Evolutionary conservation across 2,797 vertebrate genomes (phyloP), one percentile per base, ranked within the genome.

Genomic region (Eidolon dupreanum): DNA sequence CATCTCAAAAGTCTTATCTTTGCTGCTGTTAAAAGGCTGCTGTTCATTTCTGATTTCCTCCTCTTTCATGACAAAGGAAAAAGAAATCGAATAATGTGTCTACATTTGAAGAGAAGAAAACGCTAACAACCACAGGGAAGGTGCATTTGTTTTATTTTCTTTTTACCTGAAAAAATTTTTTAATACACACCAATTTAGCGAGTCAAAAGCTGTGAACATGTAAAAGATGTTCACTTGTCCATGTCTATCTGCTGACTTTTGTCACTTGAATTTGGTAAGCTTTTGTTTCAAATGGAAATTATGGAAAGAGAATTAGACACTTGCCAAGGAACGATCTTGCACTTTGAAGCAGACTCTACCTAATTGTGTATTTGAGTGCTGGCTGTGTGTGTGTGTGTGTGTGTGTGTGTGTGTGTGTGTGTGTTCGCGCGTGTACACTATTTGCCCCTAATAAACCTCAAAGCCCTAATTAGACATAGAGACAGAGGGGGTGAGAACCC

Each of bases 1-100:
- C 97, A 93, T 89, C 90, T 97, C 97, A 57, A 96, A 97, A 97
- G 93, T 97, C 98, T 97, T 91, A 82, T 94, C 97, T 98, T 95
- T 94, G 97, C 79, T 85, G 96, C 96, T 97, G 94, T 91, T 91
- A 93, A 97, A 97, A 97, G 91, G 94, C 96, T 97, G 90, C 93
- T 91, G 66, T 97, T 75, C 53, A 9, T 59, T 89, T 95, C 75
- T 96, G 81, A 82, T 86, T 74, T 77, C 75, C 83, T 94, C 63
- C 38, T 83, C 71, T 71, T 65, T 74, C 61, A 70, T 57, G 61
- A 92, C 97, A 19, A 73, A 98, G 95, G 92, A 79, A 97, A 98
- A 98, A 97, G 83, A 96, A 97, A 98, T 97, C 92, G 51, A 97
- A 86, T 51, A 57, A 88, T 84, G 94, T 77, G 90, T 95, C 92